Conservation (phyloP, 2,888 invertebrate species). For the Tholera decimalis region DNA sequence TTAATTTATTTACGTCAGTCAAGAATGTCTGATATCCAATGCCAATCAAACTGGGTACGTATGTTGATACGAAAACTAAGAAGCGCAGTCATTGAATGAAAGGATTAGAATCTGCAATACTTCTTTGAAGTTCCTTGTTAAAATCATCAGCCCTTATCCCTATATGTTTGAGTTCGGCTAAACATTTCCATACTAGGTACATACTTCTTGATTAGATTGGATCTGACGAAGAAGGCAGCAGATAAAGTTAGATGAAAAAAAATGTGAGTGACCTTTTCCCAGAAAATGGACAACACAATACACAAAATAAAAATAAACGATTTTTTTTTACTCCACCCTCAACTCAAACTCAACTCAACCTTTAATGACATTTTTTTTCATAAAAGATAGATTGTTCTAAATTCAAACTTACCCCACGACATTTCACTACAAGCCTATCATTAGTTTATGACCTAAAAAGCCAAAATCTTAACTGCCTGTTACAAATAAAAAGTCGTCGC, state of each 20-base stretch:
- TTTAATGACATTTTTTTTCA: too few relatives aligned
- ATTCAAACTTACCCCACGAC: neutral
- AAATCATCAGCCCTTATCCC: neutral
- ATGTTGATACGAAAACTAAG: neutral
- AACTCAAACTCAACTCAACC: too few relatives aligned
- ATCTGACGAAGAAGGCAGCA: too few relatives aligned
- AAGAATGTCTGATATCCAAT: neutral
- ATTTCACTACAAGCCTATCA: neutral
- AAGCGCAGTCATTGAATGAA: neutral
- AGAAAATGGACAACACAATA: too few relatives aligned
- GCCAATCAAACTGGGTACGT: neutral
- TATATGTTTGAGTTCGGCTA: neutral
- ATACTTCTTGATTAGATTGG: neutral
- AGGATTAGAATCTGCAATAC: neutral
- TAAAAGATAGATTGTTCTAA: too few relatives aligned
- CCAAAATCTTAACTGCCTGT: neutral
- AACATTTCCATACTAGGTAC: neutral
- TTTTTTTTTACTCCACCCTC: too few relatives aligned
- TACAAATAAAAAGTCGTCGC: conserved; percentile 15
- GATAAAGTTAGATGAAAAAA: too few relatives aligned
- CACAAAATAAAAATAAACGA: too few relatives aligned
- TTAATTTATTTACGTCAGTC: too few relatives aligned
- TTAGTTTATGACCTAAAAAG: neutral
- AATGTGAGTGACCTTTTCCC: too few relatives aligned
- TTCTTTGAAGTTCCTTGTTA: neutral